phyloP scores from a whole-genome alignment of 2,888 invertebrate genomes.

The Ochropacha duplaris region DNA sequence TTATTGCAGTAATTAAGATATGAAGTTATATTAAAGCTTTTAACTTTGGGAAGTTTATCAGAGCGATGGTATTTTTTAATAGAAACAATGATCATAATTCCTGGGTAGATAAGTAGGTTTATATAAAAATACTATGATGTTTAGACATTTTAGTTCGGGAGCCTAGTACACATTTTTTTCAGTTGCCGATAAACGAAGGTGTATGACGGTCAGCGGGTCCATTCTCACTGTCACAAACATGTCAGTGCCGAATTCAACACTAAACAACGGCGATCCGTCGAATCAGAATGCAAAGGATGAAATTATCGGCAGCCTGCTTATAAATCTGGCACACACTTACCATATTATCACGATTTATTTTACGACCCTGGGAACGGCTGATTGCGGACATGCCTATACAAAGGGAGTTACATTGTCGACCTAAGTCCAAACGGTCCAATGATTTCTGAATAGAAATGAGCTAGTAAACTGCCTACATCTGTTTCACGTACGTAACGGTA shows the following conservation, averaged over 20 bases:
- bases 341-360: conserved; percentile 61
- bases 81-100: conserved; percentile 43
- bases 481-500: conserved; percentile 16
- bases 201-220: conserved; percentile 27
- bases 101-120: conserved; percentile 15
- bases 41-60: conserved; percentile 58
- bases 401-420: conserved; percentile 31
- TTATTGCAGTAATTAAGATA: conserved; percentile 80
- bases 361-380: conserved; percentile 57
- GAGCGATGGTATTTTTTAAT: conserved; percentile 29
- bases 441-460: conserved; percentile 52
- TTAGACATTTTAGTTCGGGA: too few species aligned
- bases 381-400: conserved; percentile 41
- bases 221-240: conserved; percentile 47
- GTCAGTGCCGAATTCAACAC: conserved; percentile 44
- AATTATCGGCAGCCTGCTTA: conserved; percentile 56
- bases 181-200: not conserved
- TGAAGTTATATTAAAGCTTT: conserved; percentile 70
- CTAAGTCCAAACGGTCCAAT: conserved; percentile 44
- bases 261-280: conserved; percentile 36
- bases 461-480: conserved; percentile 17
- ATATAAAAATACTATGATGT: not conserved
- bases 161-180: too few species aligned
- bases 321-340: conserved; percentile 57
- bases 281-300: conserved; percentile 64